These are phyloP conservation scores for Aphodius granarius DNA, from an alignment of 2,888 invertebrate genomes.

Conservation along the genomic window DNA sequence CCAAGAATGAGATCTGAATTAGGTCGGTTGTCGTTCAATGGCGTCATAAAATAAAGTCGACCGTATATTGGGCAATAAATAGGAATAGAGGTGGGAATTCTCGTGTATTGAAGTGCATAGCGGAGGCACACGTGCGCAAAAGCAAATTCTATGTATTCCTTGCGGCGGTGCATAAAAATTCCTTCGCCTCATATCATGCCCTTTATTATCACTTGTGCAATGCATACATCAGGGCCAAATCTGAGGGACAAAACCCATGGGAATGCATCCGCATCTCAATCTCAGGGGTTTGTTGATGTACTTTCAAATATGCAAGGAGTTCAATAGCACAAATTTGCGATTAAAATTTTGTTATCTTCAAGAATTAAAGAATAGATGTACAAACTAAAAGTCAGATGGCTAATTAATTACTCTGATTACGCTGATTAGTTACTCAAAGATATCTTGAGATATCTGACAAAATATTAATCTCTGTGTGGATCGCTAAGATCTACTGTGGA, in stretches of 20 bases:
- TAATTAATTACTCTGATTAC: too few relatives aligned
- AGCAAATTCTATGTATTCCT: background rate
- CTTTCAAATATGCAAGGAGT: background rate
- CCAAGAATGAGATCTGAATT: background rate
- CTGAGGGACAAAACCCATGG: conserved; percentile 8
- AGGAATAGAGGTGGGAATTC: background rate
- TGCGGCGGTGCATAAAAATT: conserved; percentile 4
- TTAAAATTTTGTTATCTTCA: background rate
- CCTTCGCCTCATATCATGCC: conserved; percentile 16
- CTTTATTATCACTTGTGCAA: conserved; percentile 19
- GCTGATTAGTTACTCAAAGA: too few relatives aligned
- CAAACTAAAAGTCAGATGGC: too few relatives aligned
- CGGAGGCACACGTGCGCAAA: background rate
- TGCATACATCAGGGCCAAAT: conserved; percentile 14
- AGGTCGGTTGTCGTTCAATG: background rate
- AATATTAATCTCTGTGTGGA: too few relatives aligned
- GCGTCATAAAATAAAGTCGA: background rate
- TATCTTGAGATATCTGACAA: too few relatives aligned
- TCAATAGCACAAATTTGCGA: background rate
- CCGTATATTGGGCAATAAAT: background rate
- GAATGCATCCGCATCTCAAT: conserved; percentile 5
- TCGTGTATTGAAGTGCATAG: background rate
- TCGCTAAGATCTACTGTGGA: too few relatives aligned
- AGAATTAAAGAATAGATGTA: background rate
- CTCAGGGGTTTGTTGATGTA: background rate